Conservation (phyloP, 2,888 invertebrate genomes). For the Brachylomia viminalis region DNA sequence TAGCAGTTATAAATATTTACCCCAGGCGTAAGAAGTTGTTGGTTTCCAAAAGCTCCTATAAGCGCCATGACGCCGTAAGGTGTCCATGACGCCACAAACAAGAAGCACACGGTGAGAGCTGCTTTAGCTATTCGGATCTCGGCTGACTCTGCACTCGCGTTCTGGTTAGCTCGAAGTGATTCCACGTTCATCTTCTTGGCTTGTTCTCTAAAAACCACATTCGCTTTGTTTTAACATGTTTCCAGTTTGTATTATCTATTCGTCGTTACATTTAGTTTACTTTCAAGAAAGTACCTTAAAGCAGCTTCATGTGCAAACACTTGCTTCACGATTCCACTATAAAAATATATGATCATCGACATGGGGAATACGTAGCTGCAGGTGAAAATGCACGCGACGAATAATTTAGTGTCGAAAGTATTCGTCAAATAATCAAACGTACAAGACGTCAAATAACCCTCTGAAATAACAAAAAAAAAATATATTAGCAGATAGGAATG, state of each 20-base stretch:
- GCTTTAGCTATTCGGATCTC: conserved; percentile 97
- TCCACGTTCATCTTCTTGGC: conserved; percentile 98
- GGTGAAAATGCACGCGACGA: conserved; percentile 94
- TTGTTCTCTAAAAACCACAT: conserved; percentile 79
- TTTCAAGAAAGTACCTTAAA: conserved; percentile 84
- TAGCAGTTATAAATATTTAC: conserved; percentile 73
- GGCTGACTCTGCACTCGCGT: conserved; percentile 93
- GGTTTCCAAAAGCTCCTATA: conserved; percentile 95
- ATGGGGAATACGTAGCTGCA: conserved; percentile 95
- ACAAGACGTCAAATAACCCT: conserved; percentile 97
- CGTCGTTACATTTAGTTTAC: not conserved
- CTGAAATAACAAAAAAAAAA: conserved; percentile 86
- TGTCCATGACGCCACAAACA: conserved; percentile 97
- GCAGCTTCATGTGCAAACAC: conserved; percentile 97
- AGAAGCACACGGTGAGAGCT: conserved; percentile 96
- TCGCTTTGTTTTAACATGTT: not conserved
- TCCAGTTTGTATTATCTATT: not conserved
- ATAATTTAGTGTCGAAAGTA: conserved; percentile 94
- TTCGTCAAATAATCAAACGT: conserved; percentile 95
- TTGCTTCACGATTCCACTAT: conserved; percentile 96
- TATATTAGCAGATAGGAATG: not conserved
- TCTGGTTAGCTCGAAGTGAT: conserved; percentile 93
- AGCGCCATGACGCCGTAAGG: conserved; percentile 96
- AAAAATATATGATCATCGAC: conserved; percentile 94
- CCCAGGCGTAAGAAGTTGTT: conserved; percentile 93